A percentile compares a stretch with the other conserved stretches of the same genome.
Evolutionary conservation across 2,888 invertebrate genomes (phyloP).

Genomic region (Pseudolycoriella hygida): DNA sequence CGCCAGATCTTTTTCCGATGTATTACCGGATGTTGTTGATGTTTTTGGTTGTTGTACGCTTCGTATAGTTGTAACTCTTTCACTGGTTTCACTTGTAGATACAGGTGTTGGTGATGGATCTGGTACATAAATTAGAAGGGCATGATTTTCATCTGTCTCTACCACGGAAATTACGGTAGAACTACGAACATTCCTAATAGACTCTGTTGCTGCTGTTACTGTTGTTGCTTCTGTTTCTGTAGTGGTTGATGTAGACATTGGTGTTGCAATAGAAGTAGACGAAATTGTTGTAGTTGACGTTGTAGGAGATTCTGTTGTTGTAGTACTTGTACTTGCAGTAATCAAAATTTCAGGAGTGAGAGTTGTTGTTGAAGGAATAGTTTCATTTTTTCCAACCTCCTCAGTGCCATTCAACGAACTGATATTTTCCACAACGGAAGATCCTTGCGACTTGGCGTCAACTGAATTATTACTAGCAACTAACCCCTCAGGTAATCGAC

Average conservation of each 20-base stretch:
- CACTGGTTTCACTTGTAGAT: background rate
- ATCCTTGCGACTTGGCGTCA: too few species aligned
- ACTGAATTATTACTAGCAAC: too few species aligned
- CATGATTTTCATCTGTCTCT: background rate
- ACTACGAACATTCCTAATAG: constrained; percentile 15
- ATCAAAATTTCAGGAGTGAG: too few species aligned
- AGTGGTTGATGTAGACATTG: constrained; percentile 8
- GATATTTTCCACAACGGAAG: too few species aligned
- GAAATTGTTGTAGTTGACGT: constrained; percentile 14
- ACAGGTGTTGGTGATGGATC: background rate
- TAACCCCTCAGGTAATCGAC: too few species aligned
- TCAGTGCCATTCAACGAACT: too few species aligned
- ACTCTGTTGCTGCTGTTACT: constrained; percentile 11
- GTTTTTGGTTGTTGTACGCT: background rate
- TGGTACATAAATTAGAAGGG: background rate
- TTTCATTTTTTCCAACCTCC: too few species aligned
- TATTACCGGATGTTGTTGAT: background rate
- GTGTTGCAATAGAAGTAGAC: constrained; percentile 20
- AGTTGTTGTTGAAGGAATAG: too few species aligned
- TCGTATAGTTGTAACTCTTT: background rate
- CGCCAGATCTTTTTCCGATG: background rate
- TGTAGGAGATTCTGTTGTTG: constrained; percentile 22
- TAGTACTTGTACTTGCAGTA: constrained; percentile 15
- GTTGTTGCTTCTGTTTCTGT: constrained; percentile 9
- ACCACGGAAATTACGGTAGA: background rate